These are phyloP conservation scores for Hippocampus zosterae DNA, from an alignment of 2,113 vertebrate genomes.

Conservation along the genomic window DNA sequence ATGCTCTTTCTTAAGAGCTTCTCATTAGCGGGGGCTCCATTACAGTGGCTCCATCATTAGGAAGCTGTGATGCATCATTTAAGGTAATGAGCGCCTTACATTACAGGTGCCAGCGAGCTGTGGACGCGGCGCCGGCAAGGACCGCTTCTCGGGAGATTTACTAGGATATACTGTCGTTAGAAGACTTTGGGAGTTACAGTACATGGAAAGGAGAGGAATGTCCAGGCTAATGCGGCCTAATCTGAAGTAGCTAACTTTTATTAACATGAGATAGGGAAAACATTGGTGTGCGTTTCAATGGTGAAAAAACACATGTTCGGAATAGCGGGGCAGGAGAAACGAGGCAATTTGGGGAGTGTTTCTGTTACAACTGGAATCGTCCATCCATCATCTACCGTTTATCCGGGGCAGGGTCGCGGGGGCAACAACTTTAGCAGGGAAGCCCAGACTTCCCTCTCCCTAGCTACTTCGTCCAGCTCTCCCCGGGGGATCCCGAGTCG, in stretches of 20 bases:
- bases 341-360: too few species aligned
- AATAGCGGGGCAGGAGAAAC: too few species aligned
- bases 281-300: not conserved
- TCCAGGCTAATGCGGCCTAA: not conserved
- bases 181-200: not conserved
- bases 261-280: not conserved
- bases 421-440: too few species aligned
- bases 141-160: not conserved
- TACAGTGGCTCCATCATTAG: constrained; percentile 65
- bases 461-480: too few species aligned
- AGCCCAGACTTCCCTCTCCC: too few species aligned
- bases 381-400: too few species aligned
- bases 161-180: not conserved
- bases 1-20: constrained; percentile 68
- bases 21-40: constrained; percentile 65
- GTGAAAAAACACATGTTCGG: not conserved
- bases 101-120: constrained; percentile 60
- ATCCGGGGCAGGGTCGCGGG: too few species aligned
- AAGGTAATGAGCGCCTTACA: constrained; percentile 64
- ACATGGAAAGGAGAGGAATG: not conserved
- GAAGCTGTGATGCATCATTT: constrained; percentile 68
- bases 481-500: too few species aligned
- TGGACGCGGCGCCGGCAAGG: constrained; percentile 20
- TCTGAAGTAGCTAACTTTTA: not conserved
- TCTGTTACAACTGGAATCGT: too few species aligned